These are phyloP conservation scores for Gryllus longicercus DNA, from an alignment of 2,888 invertebrate genomes.

Conservation along the genomic window DNA sequence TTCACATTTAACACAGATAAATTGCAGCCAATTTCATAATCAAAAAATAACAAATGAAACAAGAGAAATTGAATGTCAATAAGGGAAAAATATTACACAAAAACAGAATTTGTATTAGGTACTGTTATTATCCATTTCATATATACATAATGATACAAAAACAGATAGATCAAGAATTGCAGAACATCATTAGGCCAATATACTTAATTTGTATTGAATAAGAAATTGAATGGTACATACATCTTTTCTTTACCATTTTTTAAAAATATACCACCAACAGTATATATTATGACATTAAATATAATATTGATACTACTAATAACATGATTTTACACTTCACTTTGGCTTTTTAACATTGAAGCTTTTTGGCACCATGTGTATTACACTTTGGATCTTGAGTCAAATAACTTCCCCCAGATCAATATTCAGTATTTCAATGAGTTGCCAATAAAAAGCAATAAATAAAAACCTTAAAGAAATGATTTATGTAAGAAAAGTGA, in stretches of 20 bases:
- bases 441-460: background rate
- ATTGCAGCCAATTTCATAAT: too few relatives aligned
- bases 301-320: background rate
- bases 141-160: conserved; percentile 17
- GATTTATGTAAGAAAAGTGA: background rate
- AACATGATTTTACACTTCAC: background rate
- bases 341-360: background rate
- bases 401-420: too few relatives aligned
- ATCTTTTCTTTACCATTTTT: background rate
- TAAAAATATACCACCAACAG: background rate
- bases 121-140: background rate
- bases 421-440: too few relatives aligned
- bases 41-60: too few relatives aligned
- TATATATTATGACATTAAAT: background rate
- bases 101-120: background rate
- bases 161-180: background rate
- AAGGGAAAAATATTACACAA: background rate
- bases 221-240: conserved; percentile 2
- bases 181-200: background rate
- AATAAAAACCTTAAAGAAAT: background rate
- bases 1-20: too few relatives aligned
- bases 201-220: background rate
- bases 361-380: conserved; percentile 11
- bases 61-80: too few relatives aligned
- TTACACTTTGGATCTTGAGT: background rate